These are phyloP conservation scores for Aythya baeri DNA, from an alignment of 2,113 vertebrate genomes.

Conservation along the genomic window DNA sequence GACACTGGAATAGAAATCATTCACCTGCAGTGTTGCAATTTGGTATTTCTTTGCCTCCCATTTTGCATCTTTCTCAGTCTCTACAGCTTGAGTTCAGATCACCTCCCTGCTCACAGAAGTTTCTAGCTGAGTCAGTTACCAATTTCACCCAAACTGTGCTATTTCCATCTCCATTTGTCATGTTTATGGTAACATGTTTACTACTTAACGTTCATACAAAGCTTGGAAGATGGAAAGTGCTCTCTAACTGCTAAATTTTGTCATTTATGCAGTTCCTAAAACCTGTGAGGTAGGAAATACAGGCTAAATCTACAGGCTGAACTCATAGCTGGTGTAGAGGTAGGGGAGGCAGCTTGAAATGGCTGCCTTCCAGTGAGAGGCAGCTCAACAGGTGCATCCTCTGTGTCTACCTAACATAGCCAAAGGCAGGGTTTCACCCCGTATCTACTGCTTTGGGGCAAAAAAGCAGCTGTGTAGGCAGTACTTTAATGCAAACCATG, in stretches of 20 bases:
- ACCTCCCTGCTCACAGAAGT: background rate
- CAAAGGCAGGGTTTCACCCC: background rate
- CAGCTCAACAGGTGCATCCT: rapidly evolving
- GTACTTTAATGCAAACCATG: background rate
- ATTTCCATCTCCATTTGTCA: conserved; percentile 9
- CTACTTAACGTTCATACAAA: conserved; percentile 12
- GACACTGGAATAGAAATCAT: background rate
- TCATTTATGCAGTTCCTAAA: background rate
- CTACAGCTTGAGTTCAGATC: background rate
- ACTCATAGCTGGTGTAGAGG: rapidly evolving
- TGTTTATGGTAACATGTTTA: background rate
- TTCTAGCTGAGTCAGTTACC: conserved; percentile 8
- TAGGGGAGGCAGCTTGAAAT: background rate
- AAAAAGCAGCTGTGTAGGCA: rapidly evolving
- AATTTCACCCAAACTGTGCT: background rate
- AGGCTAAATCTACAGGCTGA: background rate
- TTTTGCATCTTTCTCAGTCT: background rate
- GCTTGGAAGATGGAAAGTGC: background rate
- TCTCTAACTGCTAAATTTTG: background rate
- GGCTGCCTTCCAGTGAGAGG: background rate
- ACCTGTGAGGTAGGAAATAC: background rate
- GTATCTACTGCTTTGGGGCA: background rate
- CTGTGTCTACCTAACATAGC: rapidly evolving
- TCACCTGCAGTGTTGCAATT: background rate
- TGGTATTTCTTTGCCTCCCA: background rate